phyloP scores from a whole-genome alignment of 2,797 vertebrate species.

The Sarcophilus harrisii region DNA sequence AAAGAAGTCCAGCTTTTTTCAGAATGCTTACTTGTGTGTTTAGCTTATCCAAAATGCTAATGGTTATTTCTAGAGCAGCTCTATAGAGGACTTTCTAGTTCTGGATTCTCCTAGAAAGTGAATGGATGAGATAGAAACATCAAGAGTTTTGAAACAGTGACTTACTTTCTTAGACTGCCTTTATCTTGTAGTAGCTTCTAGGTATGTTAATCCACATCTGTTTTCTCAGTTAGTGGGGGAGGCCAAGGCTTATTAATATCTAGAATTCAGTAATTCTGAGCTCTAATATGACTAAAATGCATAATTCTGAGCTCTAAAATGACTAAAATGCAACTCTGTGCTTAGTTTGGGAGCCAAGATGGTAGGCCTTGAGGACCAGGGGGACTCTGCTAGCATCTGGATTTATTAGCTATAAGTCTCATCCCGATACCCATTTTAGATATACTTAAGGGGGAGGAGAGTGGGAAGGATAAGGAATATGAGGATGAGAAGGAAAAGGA shows the following conservation, averaged over 20 bases:
- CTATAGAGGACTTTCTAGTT: not conserved
- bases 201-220: not conserved
- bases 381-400: conserved; percentile 53
- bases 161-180: not conserved
- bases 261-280: not conserved
- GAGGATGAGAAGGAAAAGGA: no score
- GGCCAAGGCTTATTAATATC: not conserved
- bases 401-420: conserved; percentile 68
- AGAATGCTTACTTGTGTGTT: conserved; percentile 23
- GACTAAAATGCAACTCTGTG: not conserved
- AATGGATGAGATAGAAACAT: not conserved
- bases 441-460: not conserved
- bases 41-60: not conserved
- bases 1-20: not conserved
- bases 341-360: not conserved
- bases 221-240: not conserved
- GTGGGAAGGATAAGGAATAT: no score
- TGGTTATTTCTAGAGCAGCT: not conserved
- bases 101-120: not conserved
- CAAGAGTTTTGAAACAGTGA: not conserved
- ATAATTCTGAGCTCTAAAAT: not conserved
- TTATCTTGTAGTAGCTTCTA: not conserved
- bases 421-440: conserved; percentile 59
- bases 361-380: not conserved
- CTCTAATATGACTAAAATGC: not conserved